Evolutionary conservation across 2,797 vertebrate genomes (phyloP).

Genomic region (Lacerta agilis): DNA sequence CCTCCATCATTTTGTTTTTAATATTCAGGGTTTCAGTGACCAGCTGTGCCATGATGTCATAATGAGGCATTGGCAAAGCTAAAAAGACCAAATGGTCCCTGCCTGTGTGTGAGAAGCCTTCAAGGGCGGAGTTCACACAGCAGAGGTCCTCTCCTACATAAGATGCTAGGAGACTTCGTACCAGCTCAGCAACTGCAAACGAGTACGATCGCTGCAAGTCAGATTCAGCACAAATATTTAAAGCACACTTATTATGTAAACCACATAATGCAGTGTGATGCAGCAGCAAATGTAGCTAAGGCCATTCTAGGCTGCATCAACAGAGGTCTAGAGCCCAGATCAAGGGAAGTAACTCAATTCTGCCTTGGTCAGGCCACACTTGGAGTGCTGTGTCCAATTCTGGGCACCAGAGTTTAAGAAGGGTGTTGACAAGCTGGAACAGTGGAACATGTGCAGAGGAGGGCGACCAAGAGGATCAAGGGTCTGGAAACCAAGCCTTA

Average conservation of each 20-base stretch:
- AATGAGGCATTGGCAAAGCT: neutral
- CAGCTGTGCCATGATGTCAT: neutral
- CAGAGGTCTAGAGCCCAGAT: too few species aligned
- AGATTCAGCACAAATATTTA: neutral
- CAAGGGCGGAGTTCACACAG: neutral
- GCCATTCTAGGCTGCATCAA: too few species aligned
- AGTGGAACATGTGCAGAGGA: too few species aligned
- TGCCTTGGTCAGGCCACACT: too few species aligned
- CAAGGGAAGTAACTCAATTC: too few species aligned
- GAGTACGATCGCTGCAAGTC: neutral
- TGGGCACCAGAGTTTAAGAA: too few species aligned
- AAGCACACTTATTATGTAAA: neutral
- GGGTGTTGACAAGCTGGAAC: too few species aligned
- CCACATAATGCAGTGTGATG: fast-evolving
- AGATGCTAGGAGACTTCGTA: neutral
- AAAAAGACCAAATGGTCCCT: neutral
- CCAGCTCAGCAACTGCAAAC: neutral
- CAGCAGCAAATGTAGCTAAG: too few species aligned
- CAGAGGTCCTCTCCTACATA: neutral
- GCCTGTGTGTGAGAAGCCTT: neutral
- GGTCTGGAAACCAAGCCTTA: too few species aligned
- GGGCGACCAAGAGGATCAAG: fast-evolving
- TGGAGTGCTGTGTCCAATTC: too few species aligned
- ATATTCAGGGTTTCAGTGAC: neutral
- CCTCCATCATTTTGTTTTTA: neutral